A percentile compares a stretch with the other conserved stretches of the same genome.
Evolutionary conservation across 1,140 invertebrate species (phyloP).

Genomic region (Drosophila ironensis): DNA sequence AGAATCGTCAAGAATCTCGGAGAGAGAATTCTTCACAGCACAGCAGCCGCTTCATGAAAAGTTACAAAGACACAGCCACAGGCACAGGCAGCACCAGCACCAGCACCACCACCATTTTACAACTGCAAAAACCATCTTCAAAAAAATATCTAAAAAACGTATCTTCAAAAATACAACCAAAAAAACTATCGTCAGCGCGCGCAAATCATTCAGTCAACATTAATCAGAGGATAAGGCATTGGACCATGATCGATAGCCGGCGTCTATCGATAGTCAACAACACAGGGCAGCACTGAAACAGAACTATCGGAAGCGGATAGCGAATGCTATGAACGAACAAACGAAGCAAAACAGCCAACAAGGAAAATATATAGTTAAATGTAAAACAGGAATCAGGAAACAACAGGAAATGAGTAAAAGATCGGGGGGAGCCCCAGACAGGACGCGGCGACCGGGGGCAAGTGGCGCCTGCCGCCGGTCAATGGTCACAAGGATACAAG

Average conservation of each 20-base stretch:
- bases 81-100: too few species aligned
- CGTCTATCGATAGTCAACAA: constrained; percentile 29
- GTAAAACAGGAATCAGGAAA: neutral
- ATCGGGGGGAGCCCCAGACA: constrained; percentile 10
- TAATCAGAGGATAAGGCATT: constrained; percentile 33
- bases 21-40: constrained; percentile 37
- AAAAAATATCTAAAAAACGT: constrained; percentile 54
- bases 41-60: constrained; percentile 72
- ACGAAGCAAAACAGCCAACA: neutral
- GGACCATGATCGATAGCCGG: constrained; percentile 22
- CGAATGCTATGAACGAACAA: neutral
- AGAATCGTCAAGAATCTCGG: too few species aligned
- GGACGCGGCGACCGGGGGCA: constrained; percentile 12
- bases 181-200: constrained; percentile 74
- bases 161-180: constrained; percentile 77
- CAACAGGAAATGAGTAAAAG: neutral
- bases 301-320: neutral
- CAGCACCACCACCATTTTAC: constrained; percentile 48
- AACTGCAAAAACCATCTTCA: constrained; percentile 44
- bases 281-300: constrained; percentile 28
- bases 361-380: neutral
- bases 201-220: constrained; percentile 25
- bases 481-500: constrained; percentile 32
- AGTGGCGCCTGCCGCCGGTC: constrained; percentile 25
- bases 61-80: too few species aligned